Conservation (phyloP, 2,888 invertebrate genomes). For the Hydraecia micacea region DNA sequence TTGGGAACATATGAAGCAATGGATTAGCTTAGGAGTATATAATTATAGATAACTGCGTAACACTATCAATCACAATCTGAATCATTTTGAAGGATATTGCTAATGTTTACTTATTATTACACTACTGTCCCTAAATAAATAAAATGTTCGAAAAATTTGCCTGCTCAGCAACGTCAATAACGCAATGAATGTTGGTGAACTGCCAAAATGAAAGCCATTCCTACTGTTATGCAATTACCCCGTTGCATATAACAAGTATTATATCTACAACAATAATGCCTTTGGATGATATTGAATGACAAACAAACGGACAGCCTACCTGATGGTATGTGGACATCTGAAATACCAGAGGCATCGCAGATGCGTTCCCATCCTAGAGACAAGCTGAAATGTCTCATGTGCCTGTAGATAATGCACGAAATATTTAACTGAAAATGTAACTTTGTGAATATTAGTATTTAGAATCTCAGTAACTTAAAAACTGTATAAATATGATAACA, state of each 20-base stretch:
- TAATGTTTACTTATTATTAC: too few relatives aligned
- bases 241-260: background rate
- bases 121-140: too few relatives aligned
- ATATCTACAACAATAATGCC: background rate
- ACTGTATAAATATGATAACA: conserved; percentile 42
- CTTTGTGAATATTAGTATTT: conserved; percentile 60
- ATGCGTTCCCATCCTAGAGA: background rate
- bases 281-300: background rate
- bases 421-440: conserved; percentile 15
- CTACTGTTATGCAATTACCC: background rate
- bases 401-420: background rate
- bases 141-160: background rate
- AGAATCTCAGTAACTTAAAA: conserved; percentile 62
- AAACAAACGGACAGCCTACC: background rate
- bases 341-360: background rate
- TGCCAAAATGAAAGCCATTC: background rate
- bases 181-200: background rate
- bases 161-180: too few relatives aligned
- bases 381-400: background rate
- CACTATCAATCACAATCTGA: background rate
- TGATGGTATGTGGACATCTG: background rate
- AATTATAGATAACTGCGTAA: too few relatives aligned
- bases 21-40: too few relatives aligned
- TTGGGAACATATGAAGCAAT: too few relatives aligned
- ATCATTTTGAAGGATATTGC: background rate